These are phyloP conservation scores for Pteropus alecto DNA, from an alignment of 2,113 vertebrate species.

Conservation along the genomic window DNA sequence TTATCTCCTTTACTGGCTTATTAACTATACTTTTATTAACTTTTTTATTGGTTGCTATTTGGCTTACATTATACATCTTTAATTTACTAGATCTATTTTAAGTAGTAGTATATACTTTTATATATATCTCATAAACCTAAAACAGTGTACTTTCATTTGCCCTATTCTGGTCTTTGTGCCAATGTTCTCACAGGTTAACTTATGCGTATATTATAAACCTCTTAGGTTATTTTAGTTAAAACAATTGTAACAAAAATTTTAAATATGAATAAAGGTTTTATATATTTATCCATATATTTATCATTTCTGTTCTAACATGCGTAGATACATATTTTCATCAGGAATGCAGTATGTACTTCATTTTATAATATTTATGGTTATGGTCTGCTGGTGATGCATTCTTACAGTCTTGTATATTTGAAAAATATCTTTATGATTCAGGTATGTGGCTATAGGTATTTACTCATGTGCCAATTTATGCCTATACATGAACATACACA, in stretches of 20 bases:
- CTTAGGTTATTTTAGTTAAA: background rate
- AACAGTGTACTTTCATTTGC: background rate
- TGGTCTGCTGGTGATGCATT: background rate
- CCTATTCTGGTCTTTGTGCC: background rate
- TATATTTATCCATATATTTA: background rate
- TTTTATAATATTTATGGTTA: background rate
- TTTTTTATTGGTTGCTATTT: background rate
- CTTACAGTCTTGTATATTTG: background rate
- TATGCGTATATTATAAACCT: background rate
- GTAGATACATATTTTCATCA: background rate
- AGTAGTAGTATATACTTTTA: background rate
- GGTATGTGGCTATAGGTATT: background rate
- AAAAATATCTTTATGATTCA: background rate
- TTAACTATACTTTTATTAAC: background rate
- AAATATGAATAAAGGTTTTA: background rate
- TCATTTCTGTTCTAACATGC: background rate
- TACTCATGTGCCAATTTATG: background rate
- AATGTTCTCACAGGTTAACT: background rate
- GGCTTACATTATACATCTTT: background rate
- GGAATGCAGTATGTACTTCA: background rate
- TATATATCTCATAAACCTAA: background rate
- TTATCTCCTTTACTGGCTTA: background rate
- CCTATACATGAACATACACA: background rate
- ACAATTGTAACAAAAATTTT: background rate
- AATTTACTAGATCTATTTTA: background rate